Base-by-base conservation (phyloP, 2,113 vertebrate genomes). In the Halichoerus grypus region DNA sequence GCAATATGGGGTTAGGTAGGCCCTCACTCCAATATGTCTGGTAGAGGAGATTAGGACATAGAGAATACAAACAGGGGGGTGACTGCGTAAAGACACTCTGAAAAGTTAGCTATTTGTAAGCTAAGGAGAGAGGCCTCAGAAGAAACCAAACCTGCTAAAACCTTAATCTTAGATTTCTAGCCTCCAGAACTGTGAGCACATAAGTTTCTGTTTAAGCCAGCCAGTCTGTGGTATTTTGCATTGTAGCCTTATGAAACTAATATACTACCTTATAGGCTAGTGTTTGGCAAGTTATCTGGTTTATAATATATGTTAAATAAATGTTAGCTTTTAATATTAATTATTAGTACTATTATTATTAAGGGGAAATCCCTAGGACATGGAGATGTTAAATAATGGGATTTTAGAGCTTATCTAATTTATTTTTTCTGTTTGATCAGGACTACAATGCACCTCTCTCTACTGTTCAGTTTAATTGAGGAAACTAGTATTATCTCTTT, bases 401-500 rank as follows among this genome's bases (percentile, higher is more conserved):
- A 91, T 67, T 46, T 85, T 74, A 87, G 22, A 76, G 36, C 22
- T 77, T 57, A 65, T 42, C 65, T 76, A 55, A 8, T 77, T 91
- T 22, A 67, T 84, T 95, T 65, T 65, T 55, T 76, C 28, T 91
- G 1, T 53, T 84, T 49, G 28, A 1, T 95, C n/a, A 77, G 2
- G 36, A 49, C 21, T 95, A 46, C 15, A 18, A 85, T 55, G 24
- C 4, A 36, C 36, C 24, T 76, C 10, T 90, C 4, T 84, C 28
- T 10, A 74, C n/a, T 83, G 24, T 90, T 95, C 26, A 71, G n/a
- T 82, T 89, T 61, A 83, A 63, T 46, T 90, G 87, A 83, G 14
- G 4, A 72, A 65, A 55, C 11, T n/a, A 65, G 15, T 49, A 36
- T 33, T 67, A 63, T 49, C n/a, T 26, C 65, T 51, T 61, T 80